Evolutionary conservation across 37 sponge, comb jelly and placozoan species (phyloP), one percentile per base, ranked within the genome.

Genomic region (Hexactinellida sp.): DNA sequence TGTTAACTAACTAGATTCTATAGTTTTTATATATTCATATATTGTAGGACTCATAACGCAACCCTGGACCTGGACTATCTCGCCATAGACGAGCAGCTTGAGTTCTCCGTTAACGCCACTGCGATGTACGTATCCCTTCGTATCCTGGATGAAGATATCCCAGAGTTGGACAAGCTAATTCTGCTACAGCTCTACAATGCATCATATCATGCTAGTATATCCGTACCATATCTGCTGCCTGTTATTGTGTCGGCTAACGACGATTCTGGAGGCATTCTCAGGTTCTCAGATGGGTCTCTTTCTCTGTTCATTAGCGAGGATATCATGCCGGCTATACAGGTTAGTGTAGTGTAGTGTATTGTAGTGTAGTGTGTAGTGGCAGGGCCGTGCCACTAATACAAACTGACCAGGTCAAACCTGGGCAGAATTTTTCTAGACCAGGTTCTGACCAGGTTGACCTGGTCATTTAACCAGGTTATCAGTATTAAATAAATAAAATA

Each of bases 261-360:
- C 38, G 87, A 86, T 36, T 82, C 87, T 21, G 76, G 87, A 13
- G 87, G 87, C 10, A 86, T 86, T 37, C 37, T 86, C 39, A 82
- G 87, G n/a, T 86, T 86, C 32, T 36, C 37, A 36, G 87, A 82
- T 23, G 13, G 34, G 3, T 63, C 76, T n/a, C 76, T 63, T 3
- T 25, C 21, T n/a, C 34, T 63, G 5, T 10, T 25, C 30, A 63
- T 63, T 28, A 63, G 76, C 34, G 76, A 63, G 34, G 76, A 63
- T 63, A 25, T n/a, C 76, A 25, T 25, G 28, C 76, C 76, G 3
- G 3, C 76, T 23, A 63, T 63, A 32, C 76, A 63, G 13, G 76
- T 63, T 5, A 25, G 76, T 63, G 13, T n/a, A n/a, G n/a, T n/a
- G n/a, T n/a, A n/a, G n/a, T n/a, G n/a, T n/a, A n/a, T n/a, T n/a